Conservation (phyloP, 1,140 invertebrate genomes). For the Pinna nobilis region DNA sequence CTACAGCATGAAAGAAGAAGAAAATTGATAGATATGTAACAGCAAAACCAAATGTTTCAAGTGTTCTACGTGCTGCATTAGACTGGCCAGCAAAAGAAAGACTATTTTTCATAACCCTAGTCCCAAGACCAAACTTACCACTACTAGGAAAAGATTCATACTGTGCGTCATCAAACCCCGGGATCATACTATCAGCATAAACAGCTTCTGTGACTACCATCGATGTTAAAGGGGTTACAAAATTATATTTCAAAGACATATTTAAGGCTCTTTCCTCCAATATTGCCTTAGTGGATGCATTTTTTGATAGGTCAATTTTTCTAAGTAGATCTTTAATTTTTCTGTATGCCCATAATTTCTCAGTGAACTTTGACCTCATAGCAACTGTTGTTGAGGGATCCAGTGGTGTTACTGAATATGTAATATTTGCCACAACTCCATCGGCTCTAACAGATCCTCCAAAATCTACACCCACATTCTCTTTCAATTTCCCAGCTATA, state of each 20-base stretch:
- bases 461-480: background rate
- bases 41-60: too few species aligned
- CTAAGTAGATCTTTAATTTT: slow-evolving; percentile 41
- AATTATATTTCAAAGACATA: slow-evolving; percentile 46
- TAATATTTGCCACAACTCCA: background rate
- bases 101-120: too few species aligned
- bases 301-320: slow-evolving; percentile 11
- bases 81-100: too few species aligned
- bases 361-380: background rate
- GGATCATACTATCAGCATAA: too few species aligned
- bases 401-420: background rate
- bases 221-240: slow-evolving; percentile 55
- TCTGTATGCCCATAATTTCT: slow-evolving; percentile 38
- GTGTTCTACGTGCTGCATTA: too few species aligned
- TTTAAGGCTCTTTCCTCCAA: slow-evolving; percentile 36
- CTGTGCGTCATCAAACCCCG: too few species aligned
- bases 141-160: too few species aligned
- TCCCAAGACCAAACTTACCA: too few species aligned
- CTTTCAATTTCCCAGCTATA: slow-evolving; percentile 37
- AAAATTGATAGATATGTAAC: too few species aligned
- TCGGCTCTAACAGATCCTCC: background rate
- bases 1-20: too few species aligned
- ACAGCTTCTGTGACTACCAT: slow-evolving; percentile 43
- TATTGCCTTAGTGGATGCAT: background rate
- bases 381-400: background rate